phyloP scores from a whole-genome alignment of 2,888 invertebrate species.

The Nemotelus pantherinus region DNA sequence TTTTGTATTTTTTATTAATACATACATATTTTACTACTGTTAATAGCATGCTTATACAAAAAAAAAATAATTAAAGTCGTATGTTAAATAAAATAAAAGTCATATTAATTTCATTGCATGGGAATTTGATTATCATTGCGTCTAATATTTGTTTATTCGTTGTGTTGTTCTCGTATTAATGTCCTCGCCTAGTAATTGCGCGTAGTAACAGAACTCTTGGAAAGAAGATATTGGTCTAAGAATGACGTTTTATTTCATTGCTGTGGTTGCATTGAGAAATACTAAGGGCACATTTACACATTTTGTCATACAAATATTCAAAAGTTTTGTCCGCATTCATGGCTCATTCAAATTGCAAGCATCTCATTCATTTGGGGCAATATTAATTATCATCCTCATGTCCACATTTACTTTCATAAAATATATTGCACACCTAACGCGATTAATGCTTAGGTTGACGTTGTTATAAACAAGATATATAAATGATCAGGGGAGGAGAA shows the following conservation, averaged over 20 bases:
- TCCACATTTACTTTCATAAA: no score
- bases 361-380: no score
- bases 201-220: slow-evolving; percentile 10
- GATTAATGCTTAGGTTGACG: no score
- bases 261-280: background rate
- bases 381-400: no score
- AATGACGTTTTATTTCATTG: slow-evolving; percentile 35
- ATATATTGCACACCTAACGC: no score
- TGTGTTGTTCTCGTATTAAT: slow-evolving; percentile 40
- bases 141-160: slow-evolving; percentile 8
- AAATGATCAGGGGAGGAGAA: no score
- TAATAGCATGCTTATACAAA: slow-evolving; percentile 50
- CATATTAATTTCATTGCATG: slow-evolving; percentile 47
- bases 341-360: no score
- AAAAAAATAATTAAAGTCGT: slow-evolving; percentile 43
- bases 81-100: slow-evolving; percentile 15
- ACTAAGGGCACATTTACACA: no score
- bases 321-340: no score
- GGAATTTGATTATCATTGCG: slow-evolving; percentile 34
- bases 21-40: slow-evolving; percentile 48
- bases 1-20: slow-evolving; percentile 47
- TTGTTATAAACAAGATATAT: no score
- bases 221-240: slow-evolving; percentile 1
- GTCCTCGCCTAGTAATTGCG: background rate
- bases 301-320: no score